phyloP scores from a whole-genome alignment of 2,888 invertebrate species.

The Diarsia dahlii region DNA sequence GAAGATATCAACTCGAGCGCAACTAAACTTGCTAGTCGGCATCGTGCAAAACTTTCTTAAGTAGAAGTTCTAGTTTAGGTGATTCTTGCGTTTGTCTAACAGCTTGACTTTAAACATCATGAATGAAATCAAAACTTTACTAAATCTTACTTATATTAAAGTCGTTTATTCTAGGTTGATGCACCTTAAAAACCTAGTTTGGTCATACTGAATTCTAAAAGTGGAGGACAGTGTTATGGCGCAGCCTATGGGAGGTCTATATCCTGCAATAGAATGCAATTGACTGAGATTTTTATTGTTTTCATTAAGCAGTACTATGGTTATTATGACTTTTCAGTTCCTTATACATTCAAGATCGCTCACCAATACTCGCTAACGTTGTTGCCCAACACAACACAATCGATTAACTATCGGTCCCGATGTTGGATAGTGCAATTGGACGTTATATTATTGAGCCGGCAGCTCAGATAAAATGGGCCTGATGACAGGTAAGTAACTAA shows the following conservation, averaged over 20 bases:
- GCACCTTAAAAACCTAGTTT: not conserved
- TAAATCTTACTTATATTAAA: not conserved
- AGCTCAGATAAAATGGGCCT: slow-evolving; percentile 56
- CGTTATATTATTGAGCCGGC: slow-evolving; percentile 67
- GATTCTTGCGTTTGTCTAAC: not conserved
- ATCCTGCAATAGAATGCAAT: not conserved
- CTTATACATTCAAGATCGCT: not conserved
- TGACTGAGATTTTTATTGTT: not conserved
- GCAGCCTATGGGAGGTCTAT: not conserved
- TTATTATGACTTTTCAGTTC: not conserved
- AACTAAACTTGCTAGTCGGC: slow-evolving; percentile 9
- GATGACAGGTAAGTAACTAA: slow-evolving; percentile 64
- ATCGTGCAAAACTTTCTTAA: not conserved
- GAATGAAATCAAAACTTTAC: not conserved
- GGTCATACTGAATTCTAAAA: not conserved
- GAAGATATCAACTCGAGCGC: slow-evolving; percentile 4
- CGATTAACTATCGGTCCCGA: slow-evolving; percentile 70
- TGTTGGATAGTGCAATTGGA: slow-evolving; percentile 72
- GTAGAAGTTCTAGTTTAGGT: not conserved
- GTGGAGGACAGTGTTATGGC: not conserved
- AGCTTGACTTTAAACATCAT: not conserved
- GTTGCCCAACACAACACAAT: slow-evolving; percentile 67
- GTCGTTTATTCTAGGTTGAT: not conserved
- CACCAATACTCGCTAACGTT: not conserved
- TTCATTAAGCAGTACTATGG: no score